Evolutionary conservation across 2,888 invertebrate species (phyloP), one percentile per base, ranked within the genome.

Genomic region (Camptogramma bilineatum): DNA sequence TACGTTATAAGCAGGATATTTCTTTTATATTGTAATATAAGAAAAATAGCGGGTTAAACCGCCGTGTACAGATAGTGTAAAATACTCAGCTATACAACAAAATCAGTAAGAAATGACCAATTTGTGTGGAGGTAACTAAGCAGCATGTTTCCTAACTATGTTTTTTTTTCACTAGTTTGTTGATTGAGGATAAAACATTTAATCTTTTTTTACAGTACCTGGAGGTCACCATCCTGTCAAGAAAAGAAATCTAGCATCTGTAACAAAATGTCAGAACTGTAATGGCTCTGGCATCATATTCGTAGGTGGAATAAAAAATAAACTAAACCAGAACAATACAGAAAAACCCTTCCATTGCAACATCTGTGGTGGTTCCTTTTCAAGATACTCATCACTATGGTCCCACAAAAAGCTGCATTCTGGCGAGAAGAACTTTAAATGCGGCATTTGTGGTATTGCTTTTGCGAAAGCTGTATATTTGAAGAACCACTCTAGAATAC

Each of bases 381-480:
- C 96, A 66, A 95, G 97, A 80, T 97, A 97, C 87, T 97, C 97
- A 44, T 97, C 97, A 58, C 90, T 97, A 62, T 97, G 97, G 97
- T 97, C 97, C 10, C 97, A 97, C 85, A 97, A 97, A 88, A 96
- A 97, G 80, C 93, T 97, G 71, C 97, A 97, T 86, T 96, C 97
- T 13, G 97, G 95, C 18, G 94, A 94, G 78, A 97, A 97, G 86
- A 97, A 97, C 80, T 97, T 97, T 87, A 97, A 97, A 88, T 97
- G 97, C 87, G 96, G 96, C 72, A 96, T 97, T 67, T 97, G 97
- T 86, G 97, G 97, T 16, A 94, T 97, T 81, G 97, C 97, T 42
- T 97, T 97, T 84, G 97, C 97, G 62, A 97, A 97, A 86, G 97
- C 97, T 62, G 97, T 97, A n/a, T 97, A 97, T 90, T 92, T 97